Base-by-base conservation (phyloP, 2,797 vertebrate species). In the Sebastes jordani region DNA sequence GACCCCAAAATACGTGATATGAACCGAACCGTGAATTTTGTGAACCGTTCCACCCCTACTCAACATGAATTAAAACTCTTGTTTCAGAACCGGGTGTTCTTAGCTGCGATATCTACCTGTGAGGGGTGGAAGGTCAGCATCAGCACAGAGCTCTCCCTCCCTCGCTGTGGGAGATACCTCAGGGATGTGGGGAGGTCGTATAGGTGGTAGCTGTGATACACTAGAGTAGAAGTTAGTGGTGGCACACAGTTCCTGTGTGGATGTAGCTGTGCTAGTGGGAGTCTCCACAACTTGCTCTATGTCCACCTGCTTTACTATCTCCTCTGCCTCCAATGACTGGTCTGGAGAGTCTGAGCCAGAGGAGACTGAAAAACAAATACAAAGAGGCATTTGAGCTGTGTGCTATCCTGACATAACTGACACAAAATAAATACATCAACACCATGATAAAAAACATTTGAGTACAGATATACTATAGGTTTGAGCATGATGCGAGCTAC, bases 251-350 rank as follows among this genome's bases (percentile, higher is more conserved):
- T 94, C 91, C 89, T 94, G 92, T 20, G 91, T 90, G 59, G 92
- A 92, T 56, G 92, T 95, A 18, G 95, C 96, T 5, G 97, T 97
- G 89, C 96, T 97, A 78, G 97, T 97, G 63, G 97, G 96, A 2
- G 95, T 97, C 94, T 99, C 98, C 52, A 97, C 97, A 30, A 97
- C 96, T 89, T 98, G 97, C 76, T 99, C 98, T 92, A 99, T 97
- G 78, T 99, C 98, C 86, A 99, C 96, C 93, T 99, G 98, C 85
- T 98, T 99, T 58, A 99, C 97, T 52, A 99, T 97, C 86, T 99
- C 98, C 90, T 99, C 98, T 0, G 98, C 98, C 76, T 99, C 98
- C 85, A 98, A 86, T 0, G 97, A 97, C 93, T 99, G 98, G 68
- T 97, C 98, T 7, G 98, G 97, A 5, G 97, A 99, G 91, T 99